Conservation (phyloP, 2,888 invertebrate species). For the Mystacides longicornis region DNA sequence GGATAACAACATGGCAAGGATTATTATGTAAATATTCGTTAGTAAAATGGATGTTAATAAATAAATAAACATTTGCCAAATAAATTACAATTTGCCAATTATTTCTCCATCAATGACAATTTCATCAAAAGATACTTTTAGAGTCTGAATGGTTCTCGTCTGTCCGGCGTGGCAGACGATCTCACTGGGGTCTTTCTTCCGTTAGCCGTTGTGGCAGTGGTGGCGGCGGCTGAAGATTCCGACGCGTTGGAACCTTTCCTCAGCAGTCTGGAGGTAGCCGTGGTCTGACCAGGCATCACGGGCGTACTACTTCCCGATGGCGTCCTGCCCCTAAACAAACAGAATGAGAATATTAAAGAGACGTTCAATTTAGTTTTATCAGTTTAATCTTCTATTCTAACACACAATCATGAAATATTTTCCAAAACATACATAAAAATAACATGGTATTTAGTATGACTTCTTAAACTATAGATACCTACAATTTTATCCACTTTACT, state of each 20-base stretch:
- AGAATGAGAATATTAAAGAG: too few relatives aligned
- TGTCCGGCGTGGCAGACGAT: slow-evolving; percentile 40
- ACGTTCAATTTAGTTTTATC: too few relatives aligned
- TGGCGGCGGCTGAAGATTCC: slow-evolving; percentile 51
- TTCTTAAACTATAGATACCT: too few relatives aligned
- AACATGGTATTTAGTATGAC: too few relatives aligned
- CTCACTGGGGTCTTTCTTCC: slow-evolving; percentile 32
- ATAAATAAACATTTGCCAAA: not conserved
- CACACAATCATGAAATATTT: too few relatives aligned
- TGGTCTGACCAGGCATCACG: slow-evolving; percentile 55
- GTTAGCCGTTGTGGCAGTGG: slow-evolving; percentile 39
- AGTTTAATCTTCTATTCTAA: too few relatives aligned
- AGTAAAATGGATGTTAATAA: not conserved
- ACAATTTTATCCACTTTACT: too few relatives aligned
- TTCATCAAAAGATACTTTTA: slow-evolving; percentile 36
- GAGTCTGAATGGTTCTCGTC: slow-evolving; percentile 68
- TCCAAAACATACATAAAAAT: too few relatives aligned
- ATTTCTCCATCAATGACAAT: not conserved
- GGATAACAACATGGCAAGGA: not conserved
- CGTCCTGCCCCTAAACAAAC: slow-evolving; percentile 56
- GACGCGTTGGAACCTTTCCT: slow-evolving; percentile 64
- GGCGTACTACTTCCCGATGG: slow-evolving; percentile 72
- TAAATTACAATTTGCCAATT: not conserved
- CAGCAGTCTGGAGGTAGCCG: slow-evolving; percentile 55
- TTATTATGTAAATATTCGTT: not conserved